Evolutionary conservation across 2,888 invertebrate genomes (phyloP), one percentile per base, ranked within the genome.

Genomic region (Didymodactylos carnosus): DNA sequence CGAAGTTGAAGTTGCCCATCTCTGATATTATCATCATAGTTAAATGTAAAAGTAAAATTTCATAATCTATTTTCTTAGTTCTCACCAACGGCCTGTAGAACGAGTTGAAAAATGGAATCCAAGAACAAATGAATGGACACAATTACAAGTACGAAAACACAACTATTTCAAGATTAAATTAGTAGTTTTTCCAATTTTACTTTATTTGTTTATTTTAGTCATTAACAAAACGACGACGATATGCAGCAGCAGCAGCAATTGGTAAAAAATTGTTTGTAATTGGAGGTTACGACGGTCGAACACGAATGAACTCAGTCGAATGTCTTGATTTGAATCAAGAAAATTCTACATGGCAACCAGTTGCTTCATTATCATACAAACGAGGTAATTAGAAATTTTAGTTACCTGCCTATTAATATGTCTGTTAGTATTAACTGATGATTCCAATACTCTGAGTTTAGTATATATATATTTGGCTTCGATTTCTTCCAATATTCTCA

Each of bases 71-170:
- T 73, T 76, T 80, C 11, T 82, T 77, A 82, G 82, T 2, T 78
- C 80, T 39, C 81, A 81, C 72, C 82, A 82, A 78, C 81, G 80
- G 74, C 80, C 82, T 73, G 79, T 82, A 14, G 81, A 82, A 71
- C 78, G 77, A 14, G 82, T 81, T 4, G 82, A 82, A 76, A 80
- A 79, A 76, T 82, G 79, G 76, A 79, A 81, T 75, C 81, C 82
- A 1, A 79, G 81, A 75, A 78, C 78, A 29, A 77, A 79, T 25
- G 77, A 78, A 46, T 82, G 82, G 82, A 77, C 76, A 8, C 75
- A 77, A 73, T 74, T 81, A 51, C 81, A 81, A 8, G 82, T 82
- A 76, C 76, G 79, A 78, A 27, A 19, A 39, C 5, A 69, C 11
- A 51, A 46, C 25, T 41, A 41, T 27, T 29, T n/a, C 43, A 23